Conservation (phyloP, 2,113 vertebrate genomes). For the Coracopsis vasa region DNA sequence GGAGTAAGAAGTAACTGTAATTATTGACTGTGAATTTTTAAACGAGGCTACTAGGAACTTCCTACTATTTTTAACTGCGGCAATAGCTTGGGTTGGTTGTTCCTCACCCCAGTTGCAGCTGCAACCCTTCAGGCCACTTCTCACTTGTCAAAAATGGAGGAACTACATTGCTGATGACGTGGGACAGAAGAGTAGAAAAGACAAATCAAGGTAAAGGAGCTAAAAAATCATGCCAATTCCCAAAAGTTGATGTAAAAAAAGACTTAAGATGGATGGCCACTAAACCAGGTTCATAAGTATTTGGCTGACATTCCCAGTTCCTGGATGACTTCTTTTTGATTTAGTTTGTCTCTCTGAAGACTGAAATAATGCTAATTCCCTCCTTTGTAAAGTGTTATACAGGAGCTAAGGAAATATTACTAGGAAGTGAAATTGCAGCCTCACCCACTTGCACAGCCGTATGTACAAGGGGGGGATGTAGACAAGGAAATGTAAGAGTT, state of each 20-base stretch:
- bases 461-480: neutral
- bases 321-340: neutral
- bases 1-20: neutral
- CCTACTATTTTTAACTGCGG: neutral
- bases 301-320: neutral
- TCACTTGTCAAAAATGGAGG: neutral
- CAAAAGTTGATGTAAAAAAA: neutral
- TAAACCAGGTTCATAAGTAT: neutral
- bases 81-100: neutral
- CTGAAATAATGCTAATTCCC: neutral
- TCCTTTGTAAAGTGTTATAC: neutral
- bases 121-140: neutral
- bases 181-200: neutral
- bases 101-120: neutral
- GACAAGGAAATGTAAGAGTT: conserved; percentile 25
- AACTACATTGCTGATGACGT: neutral
- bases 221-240: neutral
- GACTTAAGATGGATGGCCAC: neutral
- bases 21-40: neutral
- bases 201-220: neutral
- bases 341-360: neutral
- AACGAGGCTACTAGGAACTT: neutral
- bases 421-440: conserved; percentile 34
- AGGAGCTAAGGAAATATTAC: neutral
- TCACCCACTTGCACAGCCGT: neutral